These are phyloP conservation scores for Manis pentadactyla DNA, from an alignment of 2,797 vertebrate species.

Conservation along the genomic window DNA sequence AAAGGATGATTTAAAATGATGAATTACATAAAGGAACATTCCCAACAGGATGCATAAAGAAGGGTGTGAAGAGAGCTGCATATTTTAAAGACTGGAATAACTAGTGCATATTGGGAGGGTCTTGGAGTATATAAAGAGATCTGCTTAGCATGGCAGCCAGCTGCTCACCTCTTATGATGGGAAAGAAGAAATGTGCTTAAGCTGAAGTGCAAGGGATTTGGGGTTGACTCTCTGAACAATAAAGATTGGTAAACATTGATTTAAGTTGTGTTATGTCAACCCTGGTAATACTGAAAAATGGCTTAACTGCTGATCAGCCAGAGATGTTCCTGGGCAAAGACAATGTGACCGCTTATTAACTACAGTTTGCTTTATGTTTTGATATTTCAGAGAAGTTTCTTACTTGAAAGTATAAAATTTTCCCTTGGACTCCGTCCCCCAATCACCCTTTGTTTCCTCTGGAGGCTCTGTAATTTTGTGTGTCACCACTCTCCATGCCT, in stretches of 20 bases:
- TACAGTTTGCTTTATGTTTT: constrained; percentile 28
- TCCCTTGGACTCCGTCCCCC: neutral
- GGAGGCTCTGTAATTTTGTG: neutral
- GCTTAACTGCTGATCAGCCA: constrained; percentile 21
- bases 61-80: constrained; percentile 73
- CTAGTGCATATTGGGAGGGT: constrained; percentile 69
- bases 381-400: constrained; percentile 54
- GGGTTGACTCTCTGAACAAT: constrained; percentile 42
- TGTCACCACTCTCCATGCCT: neutral
- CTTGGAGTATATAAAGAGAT: constrained; percentile 69
- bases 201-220: constrained; percentile 38
- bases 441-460: neutral
- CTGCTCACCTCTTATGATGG: constrained; percentile 70
- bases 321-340: constrained; percentile 31
- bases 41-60: constrained; percentile 69
- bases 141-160: constrained; percentile 67
- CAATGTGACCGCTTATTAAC: constrained; percentile 5
- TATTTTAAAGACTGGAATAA: constrained; percentile 76
- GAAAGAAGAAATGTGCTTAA: constrained; percentile 45
- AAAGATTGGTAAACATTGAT: constrained; percentile 44
- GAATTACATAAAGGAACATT: constrained; percentile 71
- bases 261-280: constrained; percentile 44
- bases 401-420: constrained; percentile 40
- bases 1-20: constrained; percentile 52
- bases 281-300: constrained; percentile 9